A percentile compares a stretch with the other conserved stretches of the same genome.
phyloP scores from a whole-genome alignment of 2,888 invertebrate genomes.

The Conomelus anceps region DNA sequence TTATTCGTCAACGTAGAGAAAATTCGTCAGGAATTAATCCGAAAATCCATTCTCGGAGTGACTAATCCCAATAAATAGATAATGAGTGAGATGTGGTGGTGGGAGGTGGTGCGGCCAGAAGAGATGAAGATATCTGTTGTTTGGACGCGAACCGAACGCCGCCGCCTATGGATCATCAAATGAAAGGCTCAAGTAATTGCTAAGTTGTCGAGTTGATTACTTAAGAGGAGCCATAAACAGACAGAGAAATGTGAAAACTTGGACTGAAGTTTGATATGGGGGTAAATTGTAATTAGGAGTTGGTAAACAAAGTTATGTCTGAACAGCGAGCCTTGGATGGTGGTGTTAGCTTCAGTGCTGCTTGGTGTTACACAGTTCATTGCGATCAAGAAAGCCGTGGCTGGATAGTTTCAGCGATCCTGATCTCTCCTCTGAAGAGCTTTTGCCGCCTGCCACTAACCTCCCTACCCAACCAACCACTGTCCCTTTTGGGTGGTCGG shows the following conservation, averaged over 20 bases:
- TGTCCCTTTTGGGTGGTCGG: too few species aligned
- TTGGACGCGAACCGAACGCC: background rate
- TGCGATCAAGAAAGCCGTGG: background rate
- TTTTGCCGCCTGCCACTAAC: background rate
- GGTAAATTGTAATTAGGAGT: constrained; percentile 13
- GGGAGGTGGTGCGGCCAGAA: background rate
- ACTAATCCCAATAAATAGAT: background rate
- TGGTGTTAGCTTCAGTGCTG: background rate
- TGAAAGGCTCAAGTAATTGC: constrained; percentile 8
- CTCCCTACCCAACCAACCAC: background rate
- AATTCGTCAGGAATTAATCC: background rate
- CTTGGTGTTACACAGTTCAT: background rate
- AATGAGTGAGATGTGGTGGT: background rate
- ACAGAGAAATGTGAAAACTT: constrained; percentile 13
- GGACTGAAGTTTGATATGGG: constrained; percentile 6
- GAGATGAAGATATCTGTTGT: background rate
- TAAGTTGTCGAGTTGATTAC: constrained; percentile 9
- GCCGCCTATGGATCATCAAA: background rate
- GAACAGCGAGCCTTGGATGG: background rate
- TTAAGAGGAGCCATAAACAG: constrained; percentile 14
- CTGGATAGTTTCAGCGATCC: background rate
- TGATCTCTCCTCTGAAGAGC: background rate
- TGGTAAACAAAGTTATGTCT: constrained; percentile 12
- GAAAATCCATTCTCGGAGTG: background rate
- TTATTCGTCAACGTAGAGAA: background rate